These are phyloP conservation scores for Tetrapedia diversipes DNA, from an alignment of 2,888 invertebrate genomes.

Conservation along the genomic window DNA sequence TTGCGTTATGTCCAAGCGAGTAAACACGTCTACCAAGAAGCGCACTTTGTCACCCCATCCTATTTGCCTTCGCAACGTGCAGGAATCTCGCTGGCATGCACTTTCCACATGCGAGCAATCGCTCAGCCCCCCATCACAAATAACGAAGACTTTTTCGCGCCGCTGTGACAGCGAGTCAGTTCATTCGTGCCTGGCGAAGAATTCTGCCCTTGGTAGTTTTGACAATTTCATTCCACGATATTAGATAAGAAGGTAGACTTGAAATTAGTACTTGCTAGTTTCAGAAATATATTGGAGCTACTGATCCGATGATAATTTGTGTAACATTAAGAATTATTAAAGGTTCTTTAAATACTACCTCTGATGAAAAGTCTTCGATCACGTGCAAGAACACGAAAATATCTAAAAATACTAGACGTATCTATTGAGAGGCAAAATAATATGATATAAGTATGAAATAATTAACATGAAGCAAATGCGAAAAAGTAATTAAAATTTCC, in stretches of 20 bases:
- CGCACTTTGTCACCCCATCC: constrained; percentile 63
- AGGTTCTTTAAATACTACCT: too few species aligned
- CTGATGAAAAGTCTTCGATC: too few species aligned
- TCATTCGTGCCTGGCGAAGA: constrained; percentile 18
- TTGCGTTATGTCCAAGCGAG: constrained; percentile 60
- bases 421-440: too few species aligned
- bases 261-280: background rate
- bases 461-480: too few species aligned
- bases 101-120: constrained; percentile 53
- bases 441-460: too few species aligned
- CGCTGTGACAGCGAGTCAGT: constrained; percentile 35
- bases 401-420: too few species aligned
- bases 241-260: background rate
- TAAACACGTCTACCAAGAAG: constrained; percentile 63
- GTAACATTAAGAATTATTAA: too few species aligned
- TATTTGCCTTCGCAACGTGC: constrained; percentile 52
- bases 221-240: constrained; percentile 16
- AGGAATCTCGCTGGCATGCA: constrained; percentile 36
- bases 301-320: too few species aligned
- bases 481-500: too few species aligned
- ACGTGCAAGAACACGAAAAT: too few species aligned
- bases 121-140: constrained; percentile 63
- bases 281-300: too few species aligned
- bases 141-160: constrained; percentile 58
- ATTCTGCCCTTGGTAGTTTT: constrained; percentile 39